Conservation (phyloP, 1,140 invertebrate genomes). For the Heterodera schachtii region DNA sequence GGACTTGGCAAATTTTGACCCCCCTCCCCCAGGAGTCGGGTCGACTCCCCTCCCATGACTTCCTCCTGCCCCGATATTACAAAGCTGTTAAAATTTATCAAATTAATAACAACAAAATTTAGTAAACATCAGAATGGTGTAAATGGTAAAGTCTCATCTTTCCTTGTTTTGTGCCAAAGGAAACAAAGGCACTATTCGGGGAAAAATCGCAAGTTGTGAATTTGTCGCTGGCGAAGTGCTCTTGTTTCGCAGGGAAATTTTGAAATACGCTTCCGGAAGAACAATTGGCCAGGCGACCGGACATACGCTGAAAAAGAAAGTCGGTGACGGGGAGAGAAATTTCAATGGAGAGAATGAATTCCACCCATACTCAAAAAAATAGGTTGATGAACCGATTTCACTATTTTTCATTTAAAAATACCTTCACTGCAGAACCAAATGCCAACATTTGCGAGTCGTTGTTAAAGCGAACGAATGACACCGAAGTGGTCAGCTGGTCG, state of each 20-base stretch:
- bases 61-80: too few species aligned
- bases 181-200: slow-evolving; percentile 42
- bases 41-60: too few species aligned
- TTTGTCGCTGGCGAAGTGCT: slow-evolving; percentile 40
- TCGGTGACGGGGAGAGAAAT: not conserved
- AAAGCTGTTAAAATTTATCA: too few species aligned
- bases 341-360: too few species aligned
- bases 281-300: slow-evolving; percentile 39
- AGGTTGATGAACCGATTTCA: too few species aligned
- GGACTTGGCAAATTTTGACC: too few species aligned
- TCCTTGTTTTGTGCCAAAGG: slow-evolving; percentile 38
- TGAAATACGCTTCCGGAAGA: slow-evolving; percentile 46
- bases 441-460: slow-evolving; percentile 46
- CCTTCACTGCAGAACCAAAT: slow-evolving; percentile 47
- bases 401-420: too few species aligned
- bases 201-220: slow-evolving; percentile 38
- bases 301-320: slow-evolving; percentile 51
- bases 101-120: not conserved
- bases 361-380: too few species aligned
- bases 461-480: slow-evolving; percentile 44
- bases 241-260: slow-evolving; percentile 51
- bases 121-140: slow-evolving; percentile 41
- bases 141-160: slow-evolving; percentile 42
- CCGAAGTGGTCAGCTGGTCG: slow-evolving; percentile 47
- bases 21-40: too few species aligned